Percentiles rank a stretch among this genome's conserved stretches.
phyloP scores from a whole-genome alignment of 2,888 invertebrate genomes.

The Schizaphis graminum region DNA sequence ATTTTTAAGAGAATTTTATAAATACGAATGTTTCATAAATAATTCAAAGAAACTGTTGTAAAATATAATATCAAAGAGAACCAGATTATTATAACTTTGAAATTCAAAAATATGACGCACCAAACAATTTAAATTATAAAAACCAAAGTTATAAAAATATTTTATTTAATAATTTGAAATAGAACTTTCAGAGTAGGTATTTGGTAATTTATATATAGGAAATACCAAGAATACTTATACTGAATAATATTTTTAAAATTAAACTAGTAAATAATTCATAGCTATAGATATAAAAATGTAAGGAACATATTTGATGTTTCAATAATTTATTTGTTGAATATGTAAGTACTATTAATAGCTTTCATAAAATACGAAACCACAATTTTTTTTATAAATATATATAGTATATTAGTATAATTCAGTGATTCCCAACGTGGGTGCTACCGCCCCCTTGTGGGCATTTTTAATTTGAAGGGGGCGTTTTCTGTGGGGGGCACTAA shows the following conservation, averaged over 20 bases:
- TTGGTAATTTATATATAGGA: not conserved
- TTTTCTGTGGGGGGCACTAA: too few species aligned
- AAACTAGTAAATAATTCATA: not conserved
- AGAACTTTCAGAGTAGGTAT: not conserved
- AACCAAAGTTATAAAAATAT: not conserved
- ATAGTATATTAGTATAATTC: too few species aligned
- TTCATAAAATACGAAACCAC: too few species aligned
- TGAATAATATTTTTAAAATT: not conserved
- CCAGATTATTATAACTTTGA: not conserved
- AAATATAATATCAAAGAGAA: not conserved
- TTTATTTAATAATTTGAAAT: not conserved
- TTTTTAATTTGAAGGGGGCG: too few species aligned
- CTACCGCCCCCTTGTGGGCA: too few species aligned
- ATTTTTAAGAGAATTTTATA: not conserved
- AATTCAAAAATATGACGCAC: not conserved
- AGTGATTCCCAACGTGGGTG: too few species aligned
- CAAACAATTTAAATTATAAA: not conserved
- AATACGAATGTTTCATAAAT: not conserved
- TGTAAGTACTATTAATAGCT: not conserved
- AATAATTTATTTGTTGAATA: not conserved
- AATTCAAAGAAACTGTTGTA: conserved; percentile 12
- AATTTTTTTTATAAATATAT: too few species aligned
- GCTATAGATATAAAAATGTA: not conserved
- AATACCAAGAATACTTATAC: not conserved
- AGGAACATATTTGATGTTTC: not conserved